These are phyloP conservation scores for Microcebus griseorufus DNA, from an alignment of 2,113 vertebrate genomes.

Conservation along the genomic window DNA sequence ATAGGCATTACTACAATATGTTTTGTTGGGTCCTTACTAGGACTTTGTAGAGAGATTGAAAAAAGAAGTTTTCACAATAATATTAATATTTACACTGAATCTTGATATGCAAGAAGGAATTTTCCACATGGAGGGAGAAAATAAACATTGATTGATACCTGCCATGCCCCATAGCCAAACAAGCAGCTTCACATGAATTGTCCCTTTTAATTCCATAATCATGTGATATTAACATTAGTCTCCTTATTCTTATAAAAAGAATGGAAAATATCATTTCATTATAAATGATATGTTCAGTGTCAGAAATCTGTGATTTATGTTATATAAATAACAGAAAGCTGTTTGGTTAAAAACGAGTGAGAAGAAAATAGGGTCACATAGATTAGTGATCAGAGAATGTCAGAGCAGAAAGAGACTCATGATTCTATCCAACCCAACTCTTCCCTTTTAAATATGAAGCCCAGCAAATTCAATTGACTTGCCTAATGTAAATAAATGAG, in stretches of 20 bases:
- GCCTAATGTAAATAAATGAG: not conserved
- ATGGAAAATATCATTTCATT: not conserved
- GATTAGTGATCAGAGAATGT: not conserved
- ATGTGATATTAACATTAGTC: not conserved
- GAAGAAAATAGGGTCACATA: not conserved
- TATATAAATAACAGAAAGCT: too few species aligned
- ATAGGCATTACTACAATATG: not conserved
- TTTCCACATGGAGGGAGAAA: not conserved
- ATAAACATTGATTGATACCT: not conserved
- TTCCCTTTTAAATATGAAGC: not conserved
- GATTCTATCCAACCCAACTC: not conserved
- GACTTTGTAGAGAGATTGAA: not conserved
- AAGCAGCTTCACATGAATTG: not conserved
- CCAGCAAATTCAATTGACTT: not conserved
- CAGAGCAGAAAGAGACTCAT: not conserved
- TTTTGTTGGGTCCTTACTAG: slow-evolving; percentile 2
- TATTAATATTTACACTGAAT: not conserved
- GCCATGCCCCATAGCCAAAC: not conserved
- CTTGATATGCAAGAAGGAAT: not conserved
- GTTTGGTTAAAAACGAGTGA: not conserved
- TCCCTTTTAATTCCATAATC: not conserved
- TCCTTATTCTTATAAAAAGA: not conserved
- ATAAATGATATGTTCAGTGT: not conserved
- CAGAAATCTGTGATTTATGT: not conserved
- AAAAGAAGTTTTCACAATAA: not conserved